Conservation (phyloP, 2,797 vertebrate genomes). For the Tenualosa thibaudeaui region DNA sequence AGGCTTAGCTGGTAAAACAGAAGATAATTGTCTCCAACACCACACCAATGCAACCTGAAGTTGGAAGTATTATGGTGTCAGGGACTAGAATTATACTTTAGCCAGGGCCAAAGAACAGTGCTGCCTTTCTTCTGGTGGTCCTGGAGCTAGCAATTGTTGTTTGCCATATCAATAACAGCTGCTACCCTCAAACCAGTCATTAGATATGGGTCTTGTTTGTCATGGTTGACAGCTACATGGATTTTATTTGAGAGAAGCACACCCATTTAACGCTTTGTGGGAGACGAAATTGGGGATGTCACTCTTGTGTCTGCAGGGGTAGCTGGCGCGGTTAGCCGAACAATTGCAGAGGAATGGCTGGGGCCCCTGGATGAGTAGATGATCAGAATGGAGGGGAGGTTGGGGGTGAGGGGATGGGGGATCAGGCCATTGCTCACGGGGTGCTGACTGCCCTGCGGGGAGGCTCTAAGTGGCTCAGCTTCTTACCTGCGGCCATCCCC, state of each 20-base stretch:
- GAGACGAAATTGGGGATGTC: constrained; percentile 20
- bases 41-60: background rate
- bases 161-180: background rate
- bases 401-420: background rate
- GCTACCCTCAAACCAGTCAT: background rate
- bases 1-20: background rate
- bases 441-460: background rate
- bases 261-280: constrained; percentile 20
- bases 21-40: background rate
- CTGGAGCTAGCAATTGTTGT: background rate
- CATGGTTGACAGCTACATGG: constrained; percentile 5
- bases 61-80: background rate
- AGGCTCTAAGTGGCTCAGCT: constrained; percentile 8
- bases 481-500: background rate
- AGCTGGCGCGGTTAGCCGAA: background rate
- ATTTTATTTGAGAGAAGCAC: background rate
- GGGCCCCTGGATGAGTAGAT: background rate
- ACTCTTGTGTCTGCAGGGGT: constrained; percentile 6
- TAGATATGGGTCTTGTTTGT: constrained; percentile 24
- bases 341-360: constrained; percentile 2
- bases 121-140: background rate
- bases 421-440: constrained; percentile 16
- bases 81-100: background rate
- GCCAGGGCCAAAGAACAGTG: background rate
- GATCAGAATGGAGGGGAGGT: background rate